Evolutionary conservation across 2,888 invertebrate species (phyloP), one percentile per base, ranked within the genome.

Genomic region (Stomorhina lunata): DNA sequence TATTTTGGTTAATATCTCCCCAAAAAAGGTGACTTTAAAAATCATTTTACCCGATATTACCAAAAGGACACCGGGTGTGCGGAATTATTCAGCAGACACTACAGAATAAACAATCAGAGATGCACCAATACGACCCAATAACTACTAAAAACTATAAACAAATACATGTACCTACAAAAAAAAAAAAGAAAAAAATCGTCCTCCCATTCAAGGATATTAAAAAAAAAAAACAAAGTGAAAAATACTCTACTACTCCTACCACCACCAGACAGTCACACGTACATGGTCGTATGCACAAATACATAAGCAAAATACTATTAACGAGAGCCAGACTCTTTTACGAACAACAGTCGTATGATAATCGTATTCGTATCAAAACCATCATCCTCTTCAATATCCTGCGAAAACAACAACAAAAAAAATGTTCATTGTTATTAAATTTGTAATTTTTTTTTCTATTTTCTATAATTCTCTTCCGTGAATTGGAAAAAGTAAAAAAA

Each of bases 21-120:
- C 45, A 45, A 37, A 43, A 29, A 61, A 34, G 25, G 15, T 10
- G 50, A 34, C 10, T 6, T 22, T 34, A 4, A 48, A 57, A 40
- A 32, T 32, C n/a, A 27, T 7, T n/a, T 29, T 32, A 10, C 43
- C 32, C 6, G 4, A 40, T 22, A 25, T 9, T 34, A 66, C 10
- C n/a, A 43, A 29, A 66, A 50, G 59, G 12, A 10, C 27, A 73
- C 77, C 78, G 77, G 73, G 55, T 78, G 55, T 79, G 65, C 65
- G 50, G 61, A 82, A 43, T 71, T 75, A 65, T 79, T 75, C 78
- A 75, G 73, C 77, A 73, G 73, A 77, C 55, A 68, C 63, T 81
- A 63, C 17, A 61, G 61, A 63, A 73, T 72, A 40, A 63, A 53
- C 22, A 50, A 34, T 32, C 29, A 48, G 34, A 55, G 53, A 20